Base-by-base conservation (phyloP, 1,140 invertebrate genomes). In the Nephila pilipes region DNA sequence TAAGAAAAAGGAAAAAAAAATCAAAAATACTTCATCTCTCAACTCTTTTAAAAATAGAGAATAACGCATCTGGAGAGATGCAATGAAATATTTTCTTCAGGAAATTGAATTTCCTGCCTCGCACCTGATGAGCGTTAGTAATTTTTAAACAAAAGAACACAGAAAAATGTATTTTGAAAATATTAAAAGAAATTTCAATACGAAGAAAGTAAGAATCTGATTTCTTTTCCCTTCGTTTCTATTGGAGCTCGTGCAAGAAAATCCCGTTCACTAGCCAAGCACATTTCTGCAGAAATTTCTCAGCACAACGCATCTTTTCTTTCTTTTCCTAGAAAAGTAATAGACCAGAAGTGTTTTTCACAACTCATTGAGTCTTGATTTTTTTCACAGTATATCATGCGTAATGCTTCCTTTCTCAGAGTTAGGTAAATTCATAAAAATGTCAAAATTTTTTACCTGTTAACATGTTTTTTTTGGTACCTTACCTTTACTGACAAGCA, bases 121-220 rank as follows among this genome's bases (percentile, higher is more conserved):
- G 32, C 69, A 75, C 69, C 69, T 75, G 69, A 75, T 75, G 69
- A 75, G 69, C 29, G 69, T 75, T 75, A 75, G 69, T 75, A 75
- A 75, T 75, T 75, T 32, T 75, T 75, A 75, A 75, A 75, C 32
- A 75, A 75, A 75, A 29, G 18, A 75, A 75, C 29, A 75, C 29
- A 29, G 25, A 75, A 75, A 75, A 75, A 75, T 75, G 69, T 75
- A 75, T 75, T 16, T 75, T 75, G 69, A 75, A 75, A 75, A 75
- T 75, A 75, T 75, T 75, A 75, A 75, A 75, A 75, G 69, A 75
- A 75, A 75, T 75, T 75, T 75, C 69, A 75, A 75, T 75, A 75
- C 69, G 63, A 32, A 75, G 12, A 65, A 65, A 14, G 63, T 29
- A 65, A 32, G 69, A 75, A 36, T 18, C 69, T 75, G 69, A 75